Base-by-base conservation (phyloP, 1,140 invertebrate genomes). In the Subanguina moxae region DNA sequence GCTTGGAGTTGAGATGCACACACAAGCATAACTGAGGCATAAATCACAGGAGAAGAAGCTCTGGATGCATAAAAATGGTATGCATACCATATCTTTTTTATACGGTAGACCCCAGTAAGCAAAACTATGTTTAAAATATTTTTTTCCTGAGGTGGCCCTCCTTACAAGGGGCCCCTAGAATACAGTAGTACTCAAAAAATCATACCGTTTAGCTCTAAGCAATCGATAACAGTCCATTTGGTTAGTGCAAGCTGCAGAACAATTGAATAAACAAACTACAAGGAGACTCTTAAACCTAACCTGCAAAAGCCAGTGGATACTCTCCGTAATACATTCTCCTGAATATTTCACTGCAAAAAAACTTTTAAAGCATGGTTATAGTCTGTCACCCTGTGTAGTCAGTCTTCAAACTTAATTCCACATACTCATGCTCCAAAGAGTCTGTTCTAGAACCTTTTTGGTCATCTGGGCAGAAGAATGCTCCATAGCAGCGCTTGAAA, bases 261-360 rank as follows among this genome's bases (percentile, higher is more conserved):
- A 11, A 3, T 38, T 11, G n/a, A n/a, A n/a, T n/a, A n/a, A n/a
- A n/a, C 32, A 38, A 38, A 38, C 11, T 11, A 38, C 32, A 5
- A 38, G 11, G 3, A 11, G 11, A 38, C 32, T 38, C 3, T 5
- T 38, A 38, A 38, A 38, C 11, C 3, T 11, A 38, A 38, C 32
- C 32, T 38, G 94, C 93, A 85, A 98, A 97, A 59, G 89, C 89
- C 17, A 97, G 84, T 0, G 95, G 93, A 85, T 96, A 97, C 84
- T 97, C 94, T 38, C 94, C 94, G 91, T 93, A 97, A 83, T 97
- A 97, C 0, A 95, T 92, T 83, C 95, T 93, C 8, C 91, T 92
- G 76, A 62, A 82, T 62, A 42, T 25, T 23, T 69, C n/a, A n/a
- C 23, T 38, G 30, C 7, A 25, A 67, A 32, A 25, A 3, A 38